Conservation (phyloP, 2,888 invertebrate genomes). For the Adineta ricciae region DNA sequence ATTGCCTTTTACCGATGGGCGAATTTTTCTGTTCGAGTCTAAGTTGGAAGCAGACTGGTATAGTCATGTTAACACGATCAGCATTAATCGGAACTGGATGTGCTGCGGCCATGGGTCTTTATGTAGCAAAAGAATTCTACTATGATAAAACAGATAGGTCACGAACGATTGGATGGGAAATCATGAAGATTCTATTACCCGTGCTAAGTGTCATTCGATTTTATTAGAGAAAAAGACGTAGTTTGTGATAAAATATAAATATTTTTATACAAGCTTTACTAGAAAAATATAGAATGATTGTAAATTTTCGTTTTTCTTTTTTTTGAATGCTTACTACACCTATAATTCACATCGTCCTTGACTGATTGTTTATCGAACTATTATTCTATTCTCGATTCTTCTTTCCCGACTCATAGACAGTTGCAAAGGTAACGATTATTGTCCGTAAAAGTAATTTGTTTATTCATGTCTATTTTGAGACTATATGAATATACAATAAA, state of each 20-base stretch:
- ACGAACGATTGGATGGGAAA: neutral
- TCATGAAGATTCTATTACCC: neutral
- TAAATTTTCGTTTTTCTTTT: neutral
- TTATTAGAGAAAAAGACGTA: neutral
- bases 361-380: too few species aligned
- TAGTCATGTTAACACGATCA: neutral
- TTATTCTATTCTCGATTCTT: too few species aligned
- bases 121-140: neutral
- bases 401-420: too few species aligned
- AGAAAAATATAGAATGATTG: too few species aligned
- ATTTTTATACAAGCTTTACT: too few species aligned
- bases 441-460: too few species aligned
- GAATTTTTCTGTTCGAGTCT: neutral
- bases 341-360: too few species aligned
- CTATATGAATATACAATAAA: too few species aligned
- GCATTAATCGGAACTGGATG: neutral
- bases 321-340: neutral
- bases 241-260: neutral
- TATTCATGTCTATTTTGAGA: too few species aligned
- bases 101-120: neutral
- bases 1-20: neutral
- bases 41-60: neutral
- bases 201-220: neutral
- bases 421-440: too few species aligned
- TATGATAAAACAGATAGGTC: neutral